phyloP scores from a whole-genome alignment of 2,797 vertebrate genomes.

The Sarcophilus harrisii region DNA sequence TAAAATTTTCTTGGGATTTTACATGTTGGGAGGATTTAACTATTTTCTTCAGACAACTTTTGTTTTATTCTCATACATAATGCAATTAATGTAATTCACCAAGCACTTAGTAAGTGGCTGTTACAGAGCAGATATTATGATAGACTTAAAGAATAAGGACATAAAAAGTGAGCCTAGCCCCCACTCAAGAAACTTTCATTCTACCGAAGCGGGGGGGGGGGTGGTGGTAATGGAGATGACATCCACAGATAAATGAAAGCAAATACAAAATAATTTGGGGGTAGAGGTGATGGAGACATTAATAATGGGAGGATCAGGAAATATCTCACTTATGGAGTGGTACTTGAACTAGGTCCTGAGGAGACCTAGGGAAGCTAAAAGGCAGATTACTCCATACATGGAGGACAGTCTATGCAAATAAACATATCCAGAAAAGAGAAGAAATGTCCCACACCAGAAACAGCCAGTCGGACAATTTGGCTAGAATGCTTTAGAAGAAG shows the following conservation, averaged over 20 bases:
- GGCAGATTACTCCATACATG: neutral
- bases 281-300: neutral
- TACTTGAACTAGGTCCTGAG: neutral
- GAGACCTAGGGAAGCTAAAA: neutral
- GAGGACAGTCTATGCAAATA: neutral
- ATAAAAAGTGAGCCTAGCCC: neutral
- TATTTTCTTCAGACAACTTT: neutral
- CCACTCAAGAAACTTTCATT: neutral
- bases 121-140: neutral
- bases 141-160: neutral
- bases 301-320: neutral
- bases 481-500: neutral
- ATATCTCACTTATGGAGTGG: neutral
- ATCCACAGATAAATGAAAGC: neutral
- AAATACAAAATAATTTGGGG: neutral
- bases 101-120: neutral
- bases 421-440: neutral
- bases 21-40: neutral
- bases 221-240: neutral
- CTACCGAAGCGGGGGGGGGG: neutral
- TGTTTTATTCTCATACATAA: neutral
- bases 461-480: neutral
- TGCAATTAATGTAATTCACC: neutral
- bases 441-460: neutral
- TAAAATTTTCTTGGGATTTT: slow-evolving; percentile 2